These are phyloP conservation scores for Synanthedon tipuliformis DNA, from an alignment of 2,888 invertebrate species.

Conservation along the genomic window DNA sequence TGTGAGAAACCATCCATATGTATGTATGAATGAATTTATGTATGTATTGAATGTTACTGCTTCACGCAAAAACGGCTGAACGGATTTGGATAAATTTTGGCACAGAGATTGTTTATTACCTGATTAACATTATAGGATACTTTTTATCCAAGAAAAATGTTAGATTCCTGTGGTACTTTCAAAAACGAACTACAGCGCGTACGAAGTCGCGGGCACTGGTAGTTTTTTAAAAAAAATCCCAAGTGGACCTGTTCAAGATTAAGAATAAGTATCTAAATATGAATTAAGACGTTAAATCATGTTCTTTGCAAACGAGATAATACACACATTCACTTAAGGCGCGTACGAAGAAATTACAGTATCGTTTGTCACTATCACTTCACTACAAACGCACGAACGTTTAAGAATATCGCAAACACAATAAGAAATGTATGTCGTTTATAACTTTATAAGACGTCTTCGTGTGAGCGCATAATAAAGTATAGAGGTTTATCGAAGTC, in stretches of 20 bases:
- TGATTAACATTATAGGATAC: too few species aligned
- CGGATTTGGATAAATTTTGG: too few species aligned
- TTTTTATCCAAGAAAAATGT: too few species aligned
- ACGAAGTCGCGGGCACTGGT: background rate
- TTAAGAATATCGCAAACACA: constrained; percentile 25
- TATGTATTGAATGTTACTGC: too few species aligned
- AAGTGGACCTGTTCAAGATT: too few species aligned
- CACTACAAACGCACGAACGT: constrained; percentile 20
- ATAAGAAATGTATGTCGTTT: constrained; percentile 34
- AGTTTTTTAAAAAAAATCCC: constrained; percentile 7
- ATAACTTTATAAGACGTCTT: constrained; percentile 42
- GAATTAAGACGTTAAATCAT: background rate
- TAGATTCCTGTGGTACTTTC: too few species aligned
- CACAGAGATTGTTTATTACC: too few species aligned
- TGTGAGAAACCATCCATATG: too few species aligned
- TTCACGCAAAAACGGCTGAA: too few species aligned
- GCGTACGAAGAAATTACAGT: constrained; percentile 21
- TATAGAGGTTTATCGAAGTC: constrained; percentile 36
- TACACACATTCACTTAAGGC: background rate
- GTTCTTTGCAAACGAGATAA: background rate
- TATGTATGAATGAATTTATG: too few species aligned
- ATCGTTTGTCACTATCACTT: constrained; percentile 22
- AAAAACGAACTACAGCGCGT: too few species aligned
- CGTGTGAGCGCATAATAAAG: constrained; percentile 47
- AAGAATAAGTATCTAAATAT: constrained; percentile 1